These are phyloP conservation scores for Teleiodes luculella DNA, from an alignment of 2,888 invertebrate species.

Conservation along the genomic window DNA sequence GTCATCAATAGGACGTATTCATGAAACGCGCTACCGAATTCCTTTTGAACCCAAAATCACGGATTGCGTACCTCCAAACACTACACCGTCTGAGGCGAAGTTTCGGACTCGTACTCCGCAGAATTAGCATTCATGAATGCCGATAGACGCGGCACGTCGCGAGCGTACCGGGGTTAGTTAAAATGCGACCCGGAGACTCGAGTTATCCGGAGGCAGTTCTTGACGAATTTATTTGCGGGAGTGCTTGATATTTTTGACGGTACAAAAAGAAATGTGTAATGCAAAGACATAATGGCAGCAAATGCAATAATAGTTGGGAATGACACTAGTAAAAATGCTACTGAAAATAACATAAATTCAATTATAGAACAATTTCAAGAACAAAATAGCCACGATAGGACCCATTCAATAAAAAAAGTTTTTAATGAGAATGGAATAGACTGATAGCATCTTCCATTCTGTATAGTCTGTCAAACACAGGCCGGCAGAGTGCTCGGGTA, in stretches of 20 bases:
- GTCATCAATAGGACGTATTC: conserved; percentile 15
- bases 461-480: conserved; percentile 50
- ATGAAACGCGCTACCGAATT: conserved; percentile 18
- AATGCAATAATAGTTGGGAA: too few relatives aligned
- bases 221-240: conserved; percentile 34
- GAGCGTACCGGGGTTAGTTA: conserved; percentile 34
- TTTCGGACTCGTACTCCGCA: conserved; percentile 17
- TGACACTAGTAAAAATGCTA: too few relatives aligned
- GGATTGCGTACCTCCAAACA: conserved; percentile 15
- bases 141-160: conserved; percentile 23
- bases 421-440: too few relatives aligned
- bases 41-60: conserved; percentile 19
- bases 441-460: conserved; percentile 20
- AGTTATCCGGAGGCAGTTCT: conserved; percentile 46
- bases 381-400: too few relatives aligned
- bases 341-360: too few relatives aligned
- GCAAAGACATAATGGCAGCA: too few relatives aligned
- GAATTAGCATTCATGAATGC: conserved; percentile 51
- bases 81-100: conserved; percentile 11
- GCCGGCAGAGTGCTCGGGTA: conserved; percentile 33
- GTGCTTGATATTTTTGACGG: background rate
- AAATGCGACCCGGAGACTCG: conserved; percentile 42
- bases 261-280: too few relatives aligned
- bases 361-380: too few relatives aligned
- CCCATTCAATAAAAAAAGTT: too few relatives aligned